Base-by-base conservation (phyloP, 2,888 invertebrate species). In the Nemapogon koenigi region DNA sequence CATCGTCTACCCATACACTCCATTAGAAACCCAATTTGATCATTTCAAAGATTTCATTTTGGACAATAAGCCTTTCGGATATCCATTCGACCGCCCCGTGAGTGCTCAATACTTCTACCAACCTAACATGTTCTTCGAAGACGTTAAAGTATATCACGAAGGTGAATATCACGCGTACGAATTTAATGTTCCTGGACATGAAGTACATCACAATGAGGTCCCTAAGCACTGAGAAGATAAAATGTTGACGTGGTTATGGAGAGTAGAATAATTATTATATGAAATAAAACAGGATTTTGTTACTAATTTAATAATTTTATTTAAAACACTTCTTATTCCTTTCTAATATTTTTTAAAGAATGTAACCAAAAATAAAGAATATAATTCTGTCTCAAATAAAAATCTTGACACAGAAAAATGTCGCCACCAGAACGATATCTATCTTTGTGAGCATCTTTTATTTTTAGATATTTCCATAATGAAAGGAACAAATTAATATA, bases 11-110 rank as follows among this genome's bases (percentile, higher is more conserved):
- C 84, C 85, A 31, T 79, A 70, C 49, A 62, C 66, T 27, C 63
- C 71, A 32, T 59, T 64, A 6, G 57, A 69, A 19, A 71, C 76
- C 33, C 57, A 59, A 22, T 50, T 54, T 29, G 59, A 62, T 2
- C 42, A 48, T 1, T 58, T 57, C 43, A 57, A 59, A 45, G 50
- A 52, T 13, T 57, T 51, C 47, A 46, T 75, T 25, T 45, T 61
- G 19, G 84, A 84, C 49, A 72, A 69, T 49, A 76, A 76, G 44
- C 71, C 84, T 16, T 60, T 82, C 47, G 82, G 82, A 37, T 85
- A 69, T 63, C 84, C 85, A 18, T 70, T 84, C 43, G 84, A 85
- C 58, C 73, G 83, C 41, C 82, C 81, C 11, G 59, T 76, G 41
- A 40, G 51, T 29, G 65, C 64, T 39, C 59, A 56, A 48, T 67